Evolutionary conservation across 2,888 invertebrate genomes (phyloP), one percentile per base, ranked within the genome.

Genomic region (Altica lythri): DNA sequence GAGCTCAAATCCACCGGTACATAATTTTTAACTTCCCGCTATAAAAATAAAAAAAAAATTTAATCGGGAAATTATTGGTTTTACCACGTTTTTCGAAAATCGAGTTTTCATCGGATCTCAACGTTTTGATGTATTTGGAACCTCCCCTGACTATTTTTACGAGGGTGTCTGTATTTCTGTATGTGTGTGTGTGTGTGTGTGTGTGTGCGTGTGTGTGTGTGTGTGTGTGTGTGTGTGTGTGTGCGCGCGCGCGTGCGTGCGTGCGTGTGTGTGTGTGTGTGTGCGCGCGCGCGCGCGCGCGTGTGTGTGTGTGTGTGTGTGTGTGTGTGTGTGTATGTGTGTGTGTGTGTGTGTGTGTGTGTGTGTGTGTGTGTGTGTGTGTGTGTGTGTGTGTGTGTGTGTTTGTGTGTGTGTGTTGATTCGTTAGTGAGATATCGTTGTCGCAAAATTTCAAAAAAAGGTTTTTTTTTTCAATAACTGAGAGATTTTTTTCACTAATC

Each of bases 141-240:
- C n/a, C n/a, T n/a, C n/a, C n/a, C n/a, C n/a, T n/a, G n/a, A n/a
- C n/a, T n/a, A n/a, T n/a, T n/a, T n/a, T n/a, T n/a, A n/a, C n/a
- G n/a, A n/a, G n/a, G n/a, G n/a, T n/a, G n/a, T n/a, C n/a, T n/a
- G 9, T 46, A 14, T 34, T 2, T 35, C 8, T 46, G 6, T 46
- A 10, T 30, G 18, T 16, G 16, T 45, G 18, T 18, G 12, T 43
- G 13, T 43, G 22, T 18, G 17, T 32, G 34, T 32, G 34, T 13
- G 34, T 32, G 34, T 13, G 13, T 32, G 34, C 9, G n/a, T 13
- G 13, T 32, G 34, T 32, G 34, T 13, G 13, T 32, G n/a, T 5
- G 34, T 13, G 13, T 32, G 34, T 9, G 34, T 9, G 13, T 32
- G 34, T 9, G 34, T 13, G 13, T 9, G 34, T 32, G 34, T 13